phyloP scores from a whole-genome alignment of 2,797 vertebrate genomes.

The Hylomyscus alleni region DNA sequence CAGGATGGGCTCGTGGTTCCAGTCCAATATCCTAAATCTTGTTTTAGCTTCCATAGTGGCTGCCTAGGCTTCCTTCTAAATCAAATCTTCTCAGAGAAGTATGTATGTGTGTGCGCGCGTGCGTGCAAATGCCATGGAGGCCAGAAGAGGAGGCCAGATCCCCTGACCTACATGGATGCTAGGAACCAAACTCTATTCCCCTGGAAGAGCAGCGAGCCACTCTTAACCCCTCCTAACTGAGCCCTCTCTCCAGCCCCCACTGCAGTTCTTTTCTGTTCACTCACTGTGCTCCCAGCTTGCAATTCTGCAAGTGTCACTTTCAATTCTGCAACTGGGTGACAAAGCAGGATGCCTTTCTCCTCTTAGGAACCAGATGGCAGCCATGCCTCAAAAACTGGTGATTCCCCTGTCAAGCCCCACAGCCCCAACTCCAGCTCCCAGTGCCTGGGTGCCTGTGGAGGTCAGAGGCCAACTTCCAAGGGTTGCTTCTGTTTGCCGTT shows the following conservation, averaged over 20 bases:
- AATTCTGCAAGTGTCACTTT: conserved; percentile 31
- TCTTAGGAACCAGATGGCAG: conserved; percentile 51
- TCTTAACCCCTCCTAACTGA: neutral
- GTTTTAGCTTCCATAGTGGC: neutral
- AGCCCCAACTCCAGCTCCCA: neutral
- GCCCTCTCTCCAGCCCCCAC: neutral
- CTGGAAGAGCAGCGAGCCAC: neutral
- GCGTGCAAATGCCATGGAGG: neutral
- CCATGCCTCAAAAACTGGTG: neutral
- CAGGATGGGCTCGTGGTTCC: neutral
- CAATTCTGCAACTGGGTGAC: conserved; percentile 23
- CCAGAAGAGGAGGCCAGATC: neutral
- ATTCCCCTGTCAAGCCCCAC: neutral
- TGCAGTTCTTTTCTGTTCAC: neutral
- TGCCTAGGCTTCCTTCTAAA: neutral
- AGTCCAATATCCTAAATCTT: neutral
- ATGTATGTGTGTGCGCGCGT: neutral
- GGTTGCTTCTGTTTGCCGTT: neutral
- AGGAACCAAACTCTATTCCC: neutral
- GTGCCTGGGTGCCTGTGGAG: neutral
- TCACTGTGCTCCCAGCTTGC: neutral
- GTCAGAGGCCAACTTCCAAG: neutral
- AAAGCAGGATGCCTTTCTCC: neutral
- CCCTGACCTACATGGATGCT: neutral
- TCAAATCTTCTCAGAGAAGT: neutral